Evolutionary conservation across 2,113 vertebrate species (phyloP).

Genomic region (Hippocampus guttulatus): DNA sequence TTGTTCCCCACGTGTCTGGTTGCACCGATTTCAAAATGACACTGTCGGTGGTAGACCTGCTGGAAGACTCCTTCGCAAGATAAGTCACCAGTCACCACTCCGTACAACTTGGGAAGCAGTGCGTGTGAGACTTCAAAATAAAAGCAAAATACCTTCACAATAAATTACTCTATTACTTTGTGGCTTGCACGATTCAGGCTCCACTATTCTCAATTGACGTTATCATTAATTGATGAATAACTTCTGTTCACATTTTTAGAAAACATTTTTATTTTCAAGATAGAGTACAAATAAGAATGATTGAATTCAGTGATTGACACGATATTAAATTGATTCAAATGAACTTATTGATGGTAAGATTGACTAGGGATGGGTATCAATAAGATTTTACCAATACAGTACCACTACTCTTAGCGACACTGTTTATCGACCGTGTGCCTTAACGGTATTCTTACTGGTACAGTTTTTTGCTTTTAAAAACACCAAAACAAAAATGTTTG

Average conservation of each 20-base stretch:
- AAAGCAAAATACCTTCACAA: constrained; percentile 10
- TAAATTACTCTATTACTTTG: not conserved
- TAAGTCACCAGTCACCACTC: constrained; percentile 10
- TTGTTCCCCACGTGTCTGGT: not conserved
- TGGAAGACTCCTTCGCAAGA: not conserved
- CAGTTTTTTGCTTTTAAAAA: too few species aligned
- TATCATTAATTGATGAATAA: not conserved
- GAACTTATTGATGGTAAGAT: too few species aligned
- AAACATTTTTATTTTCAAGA: not conserved
- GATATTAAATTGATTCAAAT: not conserved
- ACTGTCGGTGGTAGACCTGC: constrained; percentile 1
- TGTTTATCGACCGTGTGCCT: too few species aligned
- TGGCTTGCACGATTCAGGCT: not conserved
- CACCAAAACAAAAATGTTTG: too few species aligned
- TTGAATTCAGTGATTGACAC: not conserved
- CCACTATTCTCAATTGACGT: not conserved
- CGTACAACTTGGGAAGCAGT: not conserved
- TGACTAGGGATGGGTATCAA: too few species aligned
- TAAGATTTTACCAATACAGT: too few species aligned
- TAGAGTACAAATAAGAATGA: not conserved
- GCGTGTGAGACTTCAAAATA: constrained; percentile 33
- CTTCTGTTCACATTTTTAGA: not conserved
- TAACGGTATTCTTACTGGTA: too few species aligned
- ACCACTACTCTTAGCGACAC: too few species aligned
- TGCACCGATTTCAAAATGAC: not conserved